Base-by-base conservation (phyloP, 2,888 invertebrate genomes). In the Icerya purchasi region DNA sequence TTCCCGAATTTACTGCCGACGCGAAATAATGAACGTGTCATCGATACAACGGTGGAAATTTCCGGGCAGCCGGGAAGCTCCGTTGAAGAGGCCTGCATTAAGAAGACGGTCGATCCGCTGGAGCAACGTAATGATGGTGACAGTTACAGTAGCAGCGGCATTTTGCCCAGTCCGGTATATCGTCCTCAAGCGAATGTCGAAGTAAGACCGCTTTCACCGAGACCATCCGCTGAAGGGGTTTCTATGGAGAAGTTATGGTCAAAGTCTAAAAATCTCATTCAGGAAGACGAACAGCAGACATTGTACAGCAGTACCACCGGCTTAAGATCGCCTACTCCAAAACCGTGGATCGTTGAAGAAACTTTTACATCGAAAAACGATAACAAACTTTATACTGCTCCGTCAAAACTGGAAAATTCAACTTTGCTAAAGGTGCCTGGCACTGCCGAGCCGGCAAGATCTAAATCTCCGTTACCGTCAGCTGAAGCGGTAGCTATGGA, bases 181-280 rank as follows among this genome's bases (percentile, higher is more conserved):
- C 67, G 75, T 50, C 74, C 73, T 2, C 63, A 63, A 55, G 67
- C 68, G 21, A 67, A 68, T 22, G 67, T 70, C n/a, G 67, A 68
- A 3, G 67, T 73, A 18, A 69, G 76, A 57, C 72, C 70, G 14
- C 59, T 71, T 1, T 75, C 75, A 1, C 76, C 76, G 5, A 77
- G 76, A 61, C 79, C 82, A 8, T 81, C 82, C 2, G 76, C 77
- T 0, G 79, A 82, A 67, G 82, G 75, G 1, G 67, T 82, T 53
- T 75, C 77, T 60, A 82, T 82, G 82, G 81, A 82, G 64, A 82
- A 80, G 68, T 71, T 80, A 1, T 82, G 82, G 82, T 76, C 79
- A 2, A 63, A 54, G 50, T 24, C 22, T 36, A 21, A 50, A 24
- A 59, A 24, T 22, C n/a, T 3, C n/a, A 22, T 19, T 55, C 25